Conservation (phyloP, 2,113 vertebrate genomes). For the Grallaria varia region DNA sequence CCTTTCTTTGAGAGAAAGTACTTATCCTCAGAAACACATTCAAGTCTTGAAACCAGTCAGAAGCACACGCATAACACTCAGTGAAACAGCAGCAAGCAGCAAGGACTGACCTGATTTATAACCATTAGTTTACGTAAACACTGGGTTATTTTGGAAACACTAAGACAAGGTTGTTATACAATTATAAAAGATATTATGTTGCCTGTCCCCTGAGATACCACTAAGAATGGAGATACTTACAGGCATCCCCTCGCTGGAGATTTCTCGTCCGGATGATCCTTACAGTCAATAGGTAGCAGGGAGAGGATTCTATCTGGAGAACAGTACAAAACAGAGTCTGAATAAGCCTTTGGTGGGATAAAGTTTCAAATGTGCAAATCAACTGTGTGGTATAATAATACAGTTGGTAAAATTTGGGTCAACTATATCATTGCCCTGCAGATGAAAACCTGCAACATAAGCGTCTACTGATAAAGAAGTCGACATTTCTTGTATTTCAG, state of each 20-base stretch:
- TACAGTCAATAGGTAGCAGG: conserved; percentile 71
- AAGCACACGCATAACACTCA: neutral
- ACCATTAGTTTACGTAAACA: neutral
- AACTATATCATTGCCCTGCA: neutral
- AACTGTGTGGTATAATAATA: neutral
- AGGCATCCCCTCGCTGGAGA: conserved; percentile 58
- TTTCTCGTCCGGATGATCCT: conserved; percentile 75
- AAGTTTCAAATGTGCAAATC: neutral
- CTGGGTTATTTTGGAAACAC: neutral
- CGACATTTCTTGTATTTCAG: neutral
- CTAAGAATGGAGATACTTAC: conserved; percentile 54
- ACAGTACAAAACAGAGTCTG: neutral
- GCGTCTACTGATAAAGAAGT: neutral
- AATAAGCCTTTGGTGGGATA: neutral
- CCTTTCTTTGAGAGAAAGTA: neutral
- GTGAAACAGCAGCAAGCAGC: neutral
- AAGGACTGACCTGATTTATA: neutral
- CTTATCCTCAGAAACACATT: neutral
- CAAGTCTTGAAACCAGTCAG: neutral
- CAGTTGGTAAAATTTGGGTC: neutral
- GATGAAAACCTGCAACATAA: neutral
- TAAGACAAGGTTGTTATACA: neutral
- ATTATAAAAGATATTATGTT: neutral
- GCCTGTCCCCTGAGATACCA: neutral
- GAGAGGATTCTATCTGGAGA: conserved; percentile 58